phyloP scores from a whole-genome alignment of 2,797 vertebrate species.

The Gymnodraco acuticeps region DNA sequence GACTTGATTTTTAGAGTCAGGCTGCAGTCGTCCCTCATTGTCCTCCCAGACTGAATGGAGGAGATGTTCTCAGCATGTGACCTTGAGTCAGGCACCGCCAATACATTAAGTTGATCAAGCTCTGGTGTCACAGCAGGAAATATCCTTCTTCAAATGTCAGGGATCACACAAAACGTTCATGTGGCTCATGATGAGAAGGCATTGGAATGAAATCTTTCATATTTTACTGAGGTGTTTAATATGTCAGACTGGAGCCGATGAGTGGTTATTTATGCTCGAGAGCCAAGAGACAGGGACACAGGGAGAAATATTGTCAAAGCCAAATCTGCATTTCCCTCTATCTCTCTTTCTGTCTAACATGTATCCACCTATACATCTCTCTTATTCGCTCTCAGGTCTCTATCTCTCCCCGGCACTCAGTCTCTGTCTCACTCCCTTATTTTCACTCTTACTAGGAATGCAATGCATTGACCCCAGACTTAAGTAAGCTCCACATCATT shows the following conservation, averaged over 20 bases:
- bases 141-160: conserved; percentile 60
- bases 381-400: conserved; percentile 7
- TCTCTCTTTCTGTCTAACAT: conserved; percentile 11
- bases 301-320: conserved; percentile 46
- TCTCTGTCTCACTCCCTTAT: conserved; percentile 43
- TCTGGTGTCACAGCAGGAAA: conserved; percentile 49
- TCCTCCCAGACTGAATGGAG: conserved; percentile 30
- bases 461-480: conserved; percentile 63
- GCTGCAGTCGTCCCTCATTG: conserved; percentile 19
- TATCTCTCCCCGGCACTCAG: conserved; percentile 17
- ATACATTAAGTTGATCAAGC: conserved; percentile 66
- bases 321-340: conserved; percentile 4
- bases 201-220: conserved; percentile 68
- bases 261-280: conserved; percentile 62
- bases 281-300: conserved; percentile 37
- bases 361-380: conserved; percentile 1
- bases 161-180: conserved; percentile 51
- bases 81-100: conserved; percentile 65
- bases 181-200: conserved; percentile 52
- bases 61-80: conserved; percentile 55
- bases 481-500: conserved; percentile 66
- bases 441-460: conserved; percentile 52
- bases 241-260: conserved; percentile 53
- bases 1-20: conserved; percentile 39
- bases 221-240: conserved; percentile 69